Evolutionary conservation across 30 jellyfish, hydroid and myxozoan species (phyloP), one percentile per base, ranked within the genome.

Genomic region (Pseudorhiza aurosa): DNA sequence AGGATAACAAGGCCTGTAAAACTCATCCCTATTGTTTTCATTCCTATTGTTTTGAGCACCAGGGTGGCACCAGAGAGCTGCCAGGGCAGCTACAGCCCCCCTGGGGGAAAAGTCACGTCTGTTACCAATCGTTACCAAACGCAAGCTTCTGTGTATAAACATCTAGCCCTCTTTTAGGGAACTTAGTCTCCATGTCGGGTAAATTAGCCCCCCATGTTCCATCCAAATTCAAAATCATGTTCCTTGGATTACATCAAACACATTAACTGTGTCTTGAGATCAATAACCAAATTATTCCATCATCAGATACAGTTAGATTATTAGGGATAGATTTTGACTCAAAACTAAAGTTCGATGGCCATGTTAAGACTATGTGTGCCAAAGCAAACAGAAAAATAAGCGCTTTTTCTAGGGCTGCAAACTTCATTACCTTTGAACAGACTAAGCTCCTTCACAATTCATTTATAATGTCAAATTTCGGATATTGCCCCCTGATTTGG

Each of bases 401-500:
- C 25, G 71, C 71, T 18, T 6, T 57, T 6, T 21, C 71, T 4
- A 57, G 39, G 26, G 39, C 26, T 57, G 39, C 71, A 3, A 22
- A 57, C 39, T 10, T 57, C 18, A 57, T 21, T 57, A 39, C 18
- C 39, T 15, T 15, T 15, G 39, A 35, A 4, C 18, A 9, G 25
- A 15, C 39, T 21, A 57, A 57, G 19, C 19, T 46, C 5, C 60
- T 46, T 6, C 19, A 53, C 22, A 21, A 53, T 59, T 59, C 74
- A 1, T 63, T 35, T 65, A 63, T 15, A 0, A 37, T 65, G 43
- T 37, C 80, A 33, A 35, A 65, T 39, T n/a, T 65, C 80, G 39
- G 63, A 42, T 36, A 65, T 25, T 65, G 43, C 17, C 80, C 42
- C 64, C 56, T 62, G 26, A 36, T 62, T 29, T 62, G 76, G 76